These are phyloP conservation scores for Leucophenga maculata DNA, from an alignment of 2,888 invertebrate genomes.

Conservation along the genomic window DNA sequence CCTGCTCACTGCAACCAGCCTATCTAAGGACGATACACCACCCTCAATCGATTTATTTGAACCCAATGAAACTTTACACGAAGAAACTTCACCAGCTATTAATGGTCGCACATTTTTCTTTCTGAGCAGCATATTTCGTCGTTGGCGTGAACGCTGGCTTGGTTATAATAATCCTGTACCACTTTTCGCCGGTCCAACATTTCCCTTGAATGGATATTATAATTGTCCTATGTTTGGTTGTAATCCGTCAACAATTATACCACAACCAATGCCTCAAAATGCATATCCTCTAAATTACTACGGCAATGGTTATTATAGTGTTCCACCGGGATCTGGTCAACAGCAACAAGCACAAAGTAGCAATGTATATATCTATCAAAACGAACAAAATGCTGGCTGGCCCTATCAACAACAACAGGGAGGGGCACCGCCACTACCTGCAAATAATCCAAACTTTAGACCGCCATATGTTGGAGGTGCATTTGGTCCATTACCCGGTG, in stretches of 20 bases:
- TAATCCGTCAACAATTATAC: conserved; percentile 44
- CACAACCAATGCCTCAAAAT: conserved; percentile 34
- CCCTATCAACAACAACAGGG: background rate
- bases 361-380: conserved; percentile 57
- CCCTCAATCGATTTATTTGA: too few species aligned
- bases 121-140: conserved; percentile 56
- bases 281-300: conserved; percentile 44
- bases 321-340: conserved; percentile 19
- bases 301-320: background rate
- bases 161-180: conserved; percentile 49
- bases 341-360: conserved; percentile 53
- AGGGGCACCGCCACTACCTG: too few species aligned
- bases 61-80: conserved; percentile 20
- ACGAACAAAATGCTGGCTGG: conserved; percentile 47
- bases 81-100: conserved; percentile 22
- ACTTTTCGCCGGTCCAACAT: conserved; percentile 53
- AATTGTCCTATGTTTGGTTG: conserved; percentile 57
- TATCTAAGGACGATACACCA: background rate
- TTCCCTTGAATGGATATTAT: conserved; percentile 48
- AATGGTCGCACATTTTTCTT: conserved; percentile 58
- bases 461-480: conserved; percentile 34
- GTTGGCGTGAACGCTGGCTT: conserved; percentile 61
- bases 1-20: background rate
- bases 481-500: conserved; percentile 25
- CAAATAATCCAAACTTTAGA: background rate